phyloP scores from a whole-genome alignment of 1,140 invertebrate genomes.

The Pogonognathellus flavescens region DNA sequence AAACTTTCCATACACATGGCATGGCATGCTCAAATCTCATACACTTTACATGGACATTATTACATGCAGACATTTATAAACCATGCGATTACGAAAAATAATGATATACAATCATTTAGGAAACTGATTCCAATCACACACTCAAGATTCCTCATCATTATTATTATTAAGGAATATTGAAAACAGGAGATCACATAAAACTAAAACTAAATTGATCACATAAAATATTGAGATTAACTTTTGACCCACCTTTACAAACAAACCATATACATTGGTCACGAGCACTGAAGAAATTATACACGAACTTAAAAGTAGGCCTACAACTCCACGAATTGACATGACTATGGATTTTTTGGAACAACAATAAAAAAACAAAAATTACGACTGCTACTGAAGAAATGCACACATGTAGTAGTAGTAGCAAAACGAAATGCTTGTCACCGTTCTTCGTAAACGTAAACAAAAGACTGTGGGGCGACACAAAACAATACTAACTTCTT shows the following conservation, averaged over 20 bases:
- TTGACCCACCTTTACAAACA: constrained; percentile 8
- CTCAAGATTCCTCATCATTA: neutral
- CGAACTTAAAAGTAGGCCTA: neutral
- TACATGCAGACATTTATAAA: too few species aligned
- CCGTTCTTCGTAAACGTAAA: too few species aligned
- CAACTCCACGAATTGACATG: neutral
- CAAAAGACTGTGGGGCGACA: too few species aligned
- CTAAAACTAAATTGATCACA: neutral
- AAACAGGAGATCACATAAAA: neutral
- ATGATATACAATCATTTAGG: neutral
- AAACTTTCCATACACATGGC: too few species aligned
- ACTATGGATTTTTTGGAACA: neutral
- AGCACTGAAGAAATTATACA: neutral
- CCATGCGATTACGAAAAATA: neutral
- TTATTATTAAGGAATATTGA: neutral
- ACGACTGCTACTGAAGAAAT: too few species aligned
- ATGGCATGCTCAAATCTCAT: too few species aligned
- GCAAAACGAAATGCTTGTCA: too few species aligned
- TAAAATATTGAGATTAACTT: too few species aligned
- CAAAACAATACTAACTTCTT: too few species aligned
- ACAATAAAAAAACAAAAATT: too few species aligned
- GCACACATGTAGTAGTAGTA: too few species aligned
- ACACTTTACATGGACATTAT: too few species aligned
- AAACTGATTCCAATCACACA: neutral
- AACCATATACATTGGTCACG: neutral